These are phyloP conservation scores for Nebria ingens DNA, from an alignment of 1,140 invertebrate genomes.

Conservation along the genomic window DNA sequence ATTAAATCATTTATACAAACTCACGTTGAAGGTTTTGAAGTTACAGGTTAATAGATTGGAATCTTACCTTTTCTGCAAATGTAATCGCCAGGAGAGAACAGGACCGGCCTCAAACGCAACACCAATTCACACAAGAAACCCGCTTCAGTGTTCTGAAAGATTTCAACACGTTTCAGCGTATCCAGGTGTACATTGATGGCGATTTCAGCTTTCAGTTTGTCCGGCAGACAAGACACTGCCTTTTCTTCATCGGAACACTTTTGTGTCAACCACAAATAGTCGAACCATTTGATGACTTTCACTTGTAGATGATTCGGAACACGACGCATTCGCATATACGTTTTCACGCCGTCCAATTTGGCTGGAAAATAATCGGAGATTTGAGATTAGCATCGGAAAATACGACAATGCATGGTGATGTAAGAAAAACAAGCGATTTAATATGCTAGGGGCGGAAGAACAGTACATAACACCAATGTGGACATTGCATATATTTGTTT, in stretches of 20 bases:
- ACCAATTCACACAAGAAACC: constrained; percentile 97
- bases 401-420: too few relatives aligned
- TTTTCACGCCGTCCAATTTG: constrained; percentile 95
- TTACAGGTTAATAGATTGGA: too few relatives aligned
- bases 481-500: too few relatives aligned
- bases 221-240: constrained; percentile 87
- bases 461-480: too few relatives aligned
- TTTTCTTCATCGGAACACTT: constrained; percentile 97
- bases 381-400: too few relatives aligned
- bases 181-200: constrained; percentile 98
- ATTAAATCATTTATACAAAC: too few relatives aligned
- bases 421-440: too few relatives aligned
- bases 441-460: too few relatives aligned
- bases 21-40: too few relatives aligned
- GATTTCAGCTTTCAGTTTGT: constrained; percentile 97
- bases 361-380: constrained; percentile 72
- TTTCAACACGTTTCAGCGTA: constrained; percentile 94
- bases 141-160: constrained; percentile 98
- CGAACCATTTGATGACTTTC: constrained; percentile 99
- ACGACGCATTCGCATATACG: constrained; percentile 93
- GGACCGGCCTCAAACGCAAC: constrained; percentile 81
- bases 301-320: constrained; percentile 92
- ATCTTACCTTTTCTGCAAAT: constrained; percentile 97
- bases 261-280: constrained; percentile 97
- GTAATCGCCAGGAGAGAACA: constrained; percentile 97